phyloP scores from a whole-genome alignment of 2,888 invertebrate species.

The Lasioglossum leucozonium region DNA sequence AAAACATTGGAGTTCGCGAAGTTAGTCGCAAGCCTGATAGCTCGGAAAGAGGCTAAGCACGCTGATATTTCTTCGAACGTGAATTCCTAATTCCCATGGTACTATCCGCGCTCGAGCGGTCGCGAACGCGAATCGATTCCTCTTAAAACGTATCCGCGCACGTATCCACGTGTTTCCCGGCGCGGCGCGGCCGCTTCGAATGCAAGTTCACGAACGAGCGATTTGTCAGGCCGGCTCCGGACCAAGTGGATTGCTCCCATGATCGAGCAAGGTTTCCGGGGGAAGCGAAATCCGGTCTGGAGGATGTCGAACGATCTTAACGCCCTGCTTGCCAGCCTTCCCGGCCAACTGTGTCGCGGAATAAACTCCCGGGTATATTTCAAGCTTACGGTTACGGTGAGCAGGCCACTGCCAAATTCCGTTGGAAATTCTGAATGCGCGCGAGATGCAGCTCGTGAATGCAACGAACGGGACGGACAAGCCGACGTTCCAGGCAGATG shows the following conservation, averaged over 20 bases:
- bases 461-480: conserved; percentile 32
- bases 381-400: conserved; percentile 53
- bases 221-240: conserved; percentile 59
- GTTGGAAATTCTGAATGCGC: conserved; percentile 47
- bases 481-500: conserved; percentile 26
- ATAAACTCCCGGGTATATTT: conserved; percentile 59
- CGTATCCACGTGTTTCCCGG: conserved; percentile 8
- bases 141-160: conserved; percentile 14
- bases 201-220: conserved; percentile 61
- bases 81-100: not conserved
- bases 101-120: not conserved
- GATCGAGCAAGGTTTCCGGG: conserved; percentile 50
- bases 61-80: not conserved
- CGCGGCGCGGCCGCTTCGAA: conserved; percentile 22
- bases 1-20: no score
- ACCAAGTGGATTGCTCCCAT: conserved; percentile 64
- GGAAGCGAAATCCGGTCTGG: conserved; percentile 27
- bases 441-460: conserved; percentile 25
- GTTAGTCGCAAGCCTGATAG: no score
- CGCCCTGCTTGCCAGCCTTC: conserved; percentile 28
- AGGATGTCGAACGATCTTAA: conserved; percentile 50
- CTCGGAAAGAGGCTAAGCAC: not conserved
- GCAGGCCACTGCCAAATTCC: conserved; percentile 62
- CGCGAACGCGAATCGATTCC: conserved; percentile 22
- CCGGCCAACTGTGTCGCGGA: conserved; percentile 53